Evolutionary conservation across 2,888 invertebrate genomes (phyloP).

Genomic region (Nomada ruficornis): DNA sequence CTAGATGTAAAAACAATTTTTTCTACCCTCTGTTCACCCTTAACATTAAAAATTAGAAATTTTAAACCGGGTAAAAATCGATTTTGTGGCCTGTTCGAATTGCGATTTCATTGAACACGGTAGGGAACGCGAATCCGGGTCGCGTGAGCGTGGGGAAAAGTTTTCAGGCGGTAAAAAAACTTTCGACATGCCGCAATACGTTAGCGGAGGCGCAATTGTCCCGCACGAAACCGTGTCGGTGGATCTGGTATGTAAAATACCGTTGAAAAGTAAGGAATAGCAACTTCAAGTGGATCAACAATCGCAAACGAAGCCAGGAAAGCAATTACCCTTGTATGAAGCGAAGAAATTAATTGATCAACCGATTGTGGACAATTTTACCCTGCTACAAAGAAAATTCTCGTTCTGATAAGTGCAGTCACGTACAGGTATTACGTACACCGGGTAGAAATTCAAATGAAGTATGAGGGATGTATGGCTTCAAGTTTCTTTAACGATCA

Average conservation of each 20-base stretch:
- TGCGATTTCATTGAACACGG: slow-evolving; percentile 20
- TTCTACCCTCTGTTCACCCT: too few relatives aligned
- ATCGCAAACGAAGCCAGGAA: slow-evolving; percentile 20
- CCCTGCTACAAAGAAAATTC: neutral
- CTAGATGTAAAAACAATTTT: too few relatives aligned
- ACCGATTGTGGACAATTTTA: neutral
- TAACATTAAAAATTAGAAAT: too few relatives aligned
- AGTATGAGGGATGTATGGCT: neutral
- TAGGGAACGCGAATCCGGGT: slow-evolving; percentile 28
- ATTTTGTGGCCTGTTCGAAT: neutral
- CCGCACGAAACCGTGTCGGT: slow-evolving; percentile 43
- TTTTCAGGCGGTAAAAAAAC: slow-evolving; percentile 59
- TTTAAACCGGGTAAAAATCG: neutral
- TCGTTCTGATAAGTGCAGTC: neutral
- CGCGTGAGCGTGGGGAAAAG: slow-evolving; percentile 61
- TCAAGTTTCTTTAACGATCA: neutral
- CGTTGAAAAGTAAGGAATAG: slow-evolving; percentile 41
- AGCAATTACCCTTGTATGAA: slow-evolving; percentile 22
- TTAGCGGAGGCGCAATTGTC: slow-evolving; percentile 55
- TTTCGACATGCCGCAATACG: slow-evolving; percentile 58
- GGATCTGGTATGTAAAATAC: slow-evolving; percentile 25
- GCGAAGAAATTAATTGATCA: slow-evolving; percentile 24
- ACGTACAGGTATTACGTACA: too few relatives aligned
- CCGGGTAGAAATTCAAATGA: neutral
- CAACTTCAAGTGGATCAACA: slow-evolving; percentile 18